Percentiles rank a stretch among this genome's conserved stretches.
Evolutionary conservation across 2,888 invertebrate genomes (phyloP).

Genomic region (Gastracanthus pulcherrimus): DNA sequence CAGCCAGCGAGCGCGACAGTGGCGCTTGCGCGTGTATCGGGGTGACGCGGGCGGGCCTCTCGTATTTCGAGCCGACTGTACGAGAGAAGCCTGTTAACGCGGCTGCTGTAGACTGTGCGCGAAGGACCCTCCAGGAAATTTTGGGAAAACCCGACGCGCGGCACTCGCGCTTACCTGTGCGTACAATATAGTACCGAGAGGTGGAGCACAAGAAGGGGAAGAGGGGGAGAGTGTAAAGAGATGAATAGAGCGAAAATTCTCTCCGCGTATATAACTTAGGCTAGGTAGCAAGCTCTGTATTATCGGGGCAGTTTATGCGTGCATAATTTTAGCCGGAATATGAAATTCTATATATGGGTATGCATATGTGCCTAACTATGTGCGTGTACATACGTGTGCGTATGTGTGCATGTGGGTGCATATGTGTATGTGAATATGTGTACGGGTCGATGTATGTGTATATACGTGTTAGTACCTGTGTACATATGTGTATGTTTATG

Average conservation of each 20-base stretch:
- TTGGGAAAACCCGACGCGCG: slow-evolving; percentile 32
- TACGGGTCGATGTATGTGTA: too few relatives aligned
- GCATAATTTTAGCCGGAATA: slow-evolving; percentile 32
- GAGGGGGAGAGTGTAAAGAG: slow-evolving; percentile 64
- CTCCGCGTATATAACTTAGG: slow-evolving; percentile 25
- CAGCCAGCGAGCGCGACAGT: neutral
- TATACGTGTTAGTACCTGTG: neutral
- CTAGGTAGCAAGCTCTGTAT: slow-evolving; percentile 11
- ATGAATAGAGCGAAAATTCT: slow-evolving; percentile 34
- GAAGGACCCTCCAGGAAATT: slow-evolving; percentile 47
- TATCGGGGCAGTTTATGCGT: slow-evolving; percentile 45
- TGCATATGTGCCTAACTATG: neutral
- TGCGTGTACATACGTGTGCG: neutral
- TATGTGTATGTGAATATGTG: neutral
- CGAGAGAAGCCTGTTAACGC: slow-evolving; percentile 41
- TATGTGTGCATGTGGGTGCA: neutral
- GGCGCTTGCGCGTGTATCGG: neutral
- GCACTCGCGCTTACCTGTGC: too few relatives aligned
- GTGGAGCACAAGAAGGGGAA: slow-evolving; percentile 61
- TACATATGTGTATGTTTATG: too few relatives aligned
- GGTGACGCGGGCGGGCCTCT: neutral
- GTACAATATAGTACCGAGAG: too few relatives aligned
- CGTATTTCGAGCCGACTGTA: slow-evolving; percentile 8
- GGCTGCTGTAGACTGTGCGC: neutral
- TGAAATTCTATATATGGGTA: too few relatives aligned